Percentiles rank a stretch among this genome's conserved stretches.
Conservation (phyloP, 2,888 invertebrate genomes). For the Andrena haemorrhoa region DNA sequence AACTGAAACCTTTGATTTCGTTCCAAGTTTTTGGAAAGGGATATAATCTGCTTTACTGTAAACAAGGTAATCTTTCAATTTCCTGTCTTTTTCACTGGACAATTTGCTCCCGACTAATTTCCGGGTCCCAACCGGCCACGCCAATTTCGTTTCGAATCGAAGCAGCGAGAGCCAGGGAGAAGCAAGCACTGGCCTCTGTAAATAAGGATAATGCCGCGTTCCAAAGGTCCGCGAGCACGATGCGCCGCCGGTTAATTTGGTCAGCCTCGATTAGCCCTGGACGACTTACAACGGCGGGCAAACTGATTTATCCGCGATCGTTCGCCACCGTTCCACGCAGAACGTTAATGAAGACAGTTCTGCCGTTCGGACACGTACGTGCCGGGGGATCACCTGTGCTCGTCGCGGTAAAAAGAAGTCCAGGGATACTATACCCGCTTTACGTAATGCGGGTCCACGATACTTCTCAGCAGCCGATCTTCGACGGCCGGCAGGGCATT, state of each 20-base stretch:
- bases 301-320: constrained; percentile 60
- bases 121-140: constrained; percentile 27
- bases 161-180: constrained; percentile 22
- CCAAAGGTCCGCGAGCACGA: constrained; percentile 40
- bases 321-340: constrained; percentile 27
- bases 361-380: constrained; percentile 41
- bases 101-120: constrained; percentile 32
- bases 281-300: constrained; percentile 40
- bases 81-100: neutral
- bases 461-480: constrained; percentile 9
- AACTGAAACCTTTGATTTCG: neutral
- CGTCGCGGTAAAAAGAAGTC: constrained; percentile 46
- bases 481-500: too few relatives aligned
- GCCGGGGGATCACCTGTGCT: constrained; percentile 24
- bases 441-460: constrained; percentile 33
- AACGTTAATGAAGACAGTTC: constrained; percentile 62
- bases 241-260: constrained; percentile 63
- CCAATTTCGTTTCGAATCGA: constrained; percentile 20
- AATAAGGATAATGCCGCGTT: constrained; percentile 65
- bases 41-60: too few relatives aligned
- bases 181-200: constrained; percentile 40
- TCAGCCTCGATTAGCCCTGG: constrained; percentile 64
- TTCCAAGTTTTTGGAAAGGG: too few relatives aligned
- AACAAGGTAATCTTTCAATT: too few relatives aligned
- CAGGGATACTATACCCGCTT: constrained; percentile 7